phyloP scores from a whole-genome alignment of 2,888 invertebrate species.

The Neoascia interrupta region DNA sequence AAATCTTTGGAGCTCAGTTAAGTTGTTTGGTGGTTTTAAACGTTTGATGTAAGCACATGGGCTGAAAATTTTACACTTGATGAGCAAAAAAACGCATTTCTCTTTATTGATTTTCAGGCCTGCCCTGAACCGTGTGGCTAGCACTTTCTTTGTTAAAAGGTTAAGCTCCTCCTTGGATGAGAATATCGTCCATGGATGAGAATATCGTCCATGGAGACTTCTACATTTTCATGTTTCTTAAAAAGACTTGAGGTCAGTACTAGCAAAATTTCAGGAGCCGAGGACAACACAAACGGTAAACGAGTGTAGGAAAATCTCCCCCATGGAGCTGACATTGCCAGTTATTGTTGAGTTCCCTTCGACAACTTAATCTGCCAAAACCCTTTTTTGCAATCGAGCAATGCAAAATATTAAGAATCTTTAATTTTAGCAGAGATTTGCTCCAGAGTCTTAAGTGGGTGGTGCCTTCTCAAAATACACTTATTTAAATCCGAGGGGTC shows the following conservation, averaged over 20 bases:
- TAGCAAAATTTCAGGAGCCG: not conserved
- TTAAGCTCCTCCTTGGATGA: not conserved
- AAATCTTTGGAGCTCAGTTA: not conserved
- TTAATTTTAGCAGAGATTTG: no score
- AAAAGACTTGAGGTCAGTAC: not conserved
- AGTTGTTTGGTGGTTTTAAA: not conserved
- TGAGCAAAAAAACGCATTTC: not conserved
- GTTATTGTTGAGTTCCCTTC: not conserved
- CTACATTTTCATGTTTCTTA: slow-evolving; percentile 2
- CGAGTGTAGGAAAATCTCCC: slow-evolving; percentile 3
- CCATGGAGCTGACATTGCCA: slow-evolving; percentile 4
- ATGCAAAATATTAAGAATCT: no score
- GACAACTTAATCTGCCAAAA: no score
- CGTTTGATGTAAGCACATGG: no score
- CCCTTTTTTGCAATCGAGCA: no score
- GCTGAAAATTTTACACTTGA: slow-evolving; percentile 2
- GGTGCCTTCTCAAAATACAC: not conserved
- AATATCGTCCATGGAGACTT: slow-evolving; percentile 7
- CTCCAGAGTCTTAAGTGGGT: no score
- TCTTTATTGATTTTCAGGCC: slow-evolving; percentile 9
- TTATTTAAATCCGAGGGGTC: not conserved
- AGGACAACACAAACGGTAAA: slow-evolving; percentile 12
- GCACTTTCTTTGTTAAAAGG: not conserved
- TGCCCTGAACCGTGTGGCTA: not conserved
- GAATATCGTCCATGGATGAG: not conserved